Evolutionary conservation across 2,888 invertebrate genomes (phyloP).

Genomic region (Asteroscopus sphinx): DNA sequence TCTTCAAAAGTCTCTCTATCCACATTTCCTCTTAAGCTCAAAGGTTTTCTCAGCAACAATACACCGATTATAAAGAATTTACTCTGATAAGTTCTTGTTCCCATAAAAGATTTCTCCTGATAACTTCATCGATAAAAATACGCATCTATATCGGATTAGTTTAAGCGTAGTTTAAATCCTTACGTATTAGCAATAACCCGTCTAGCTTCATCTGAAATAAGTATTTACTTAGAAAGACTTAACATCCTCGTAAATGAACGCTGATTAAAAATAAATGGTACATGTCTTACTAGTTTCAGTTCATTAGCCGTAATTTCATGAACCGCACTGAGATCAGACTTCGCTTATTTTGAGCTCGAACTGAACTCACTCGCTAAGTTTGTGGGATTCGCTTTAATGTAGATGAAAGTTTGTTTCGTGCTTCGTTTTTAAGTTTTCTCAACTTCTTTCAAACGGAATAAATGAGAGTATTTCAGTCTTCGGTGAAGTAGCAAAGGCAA

Average conservation of each 20-base stretch:
- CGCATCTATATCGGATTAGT: neutral
- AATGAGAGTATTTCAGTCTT: constrained; percentile 31
- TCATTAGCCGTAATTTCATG: constrained; percentile 18
- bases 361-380: constrained; percentile 35
- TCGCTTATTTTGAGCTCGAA: constrained; percentile 37
- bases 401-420: constrained; percentile 46
- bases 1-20: too few relatives aligned
- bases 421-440: constrained; percentile 37
- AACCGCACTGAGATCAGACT: constrained; percentile 24
- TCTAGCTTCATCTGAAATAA: neutral
- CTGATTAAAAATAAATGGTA: constrained; percentile 23
- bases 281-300: constrained; percentile 39
- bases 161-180: neutral
- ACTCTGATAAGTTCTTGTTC: neutral
- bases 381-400: constrained; percentile 49
- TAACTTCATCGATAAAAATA: constrained; percentile 1
- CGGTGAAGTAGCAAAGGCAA: constrained; percentile 11
- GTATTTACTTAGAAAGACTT: neutral
- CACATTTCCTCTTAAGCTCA: too few relatives aligned
- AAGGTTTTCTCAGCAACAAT: too few relatives aligned
- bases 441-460: constrained; percentile 37
- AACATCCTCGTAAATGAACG: constrained; percentile 7
- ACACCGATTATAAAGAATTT: neutral
- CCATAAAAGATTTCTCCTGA: constrained; percentile 7
- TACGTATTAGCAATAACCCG: neutral